A percentile compares a stretch with the other conserved stretches of the same genome.
Evolutionary conservation across 2,113 vertebrate genomes (phyloP).

Genomic region (Calcarius ornatus): DNA sequence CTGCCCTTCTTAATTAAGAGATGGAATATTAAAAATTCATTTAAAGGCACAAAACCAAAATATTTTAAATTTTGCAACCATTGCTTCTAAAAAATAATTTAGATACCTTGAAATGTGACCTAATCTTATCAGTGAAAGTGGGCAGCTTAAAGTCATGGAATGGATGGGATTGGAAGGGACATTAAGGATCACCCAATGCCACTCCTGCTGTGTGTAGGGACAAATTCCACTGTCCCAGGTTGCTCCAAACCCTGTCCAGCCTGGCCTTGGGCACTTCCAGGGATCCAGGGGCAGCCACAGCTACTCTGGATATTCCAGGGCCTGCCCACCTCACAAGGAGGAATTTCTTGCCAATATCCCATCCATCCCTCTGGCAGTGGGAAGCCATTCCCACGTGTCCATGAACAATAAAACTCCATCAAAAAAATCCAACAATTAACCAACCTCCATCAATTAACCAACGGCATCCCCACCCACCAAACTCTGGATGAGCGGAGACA

Average conservation of each 20-base stretch:
- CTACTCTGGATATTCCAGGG: background rate
- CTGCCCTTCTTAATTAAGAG: background rate
- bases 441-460: no score
- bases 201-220: background rate
- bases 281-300: background rate
- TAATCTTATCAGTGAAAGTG: background rate
- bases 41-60: background rate
- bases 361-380: rapidly evolving
- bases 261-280: background rate
- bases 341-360: background rate
- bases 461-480: background rate
- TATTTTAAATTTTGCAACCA: background rate
- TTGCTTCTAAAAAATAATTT: background rate
- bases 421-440: no score
- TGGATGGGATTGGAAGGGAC: background rate
- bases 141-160: background rate
- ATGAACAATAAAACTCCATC: background rate
- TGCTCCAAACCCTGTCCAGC: background rate
- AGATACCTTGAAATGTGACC: rapidly evolving
- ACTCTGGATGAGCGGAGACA: background rate
- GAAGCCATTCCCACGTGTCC: background rate
- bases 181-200: background rate
- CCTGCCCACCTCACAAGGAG: background rate
- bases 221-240: rapidly evolving
- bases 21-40: background rate